A percentile compares a stretch with the other conserved stretches of the same genome.
phyloP scores from a whole-genome alignment of 2,888 invertebrate genomes.

The Melanotus villosus region DNA sequence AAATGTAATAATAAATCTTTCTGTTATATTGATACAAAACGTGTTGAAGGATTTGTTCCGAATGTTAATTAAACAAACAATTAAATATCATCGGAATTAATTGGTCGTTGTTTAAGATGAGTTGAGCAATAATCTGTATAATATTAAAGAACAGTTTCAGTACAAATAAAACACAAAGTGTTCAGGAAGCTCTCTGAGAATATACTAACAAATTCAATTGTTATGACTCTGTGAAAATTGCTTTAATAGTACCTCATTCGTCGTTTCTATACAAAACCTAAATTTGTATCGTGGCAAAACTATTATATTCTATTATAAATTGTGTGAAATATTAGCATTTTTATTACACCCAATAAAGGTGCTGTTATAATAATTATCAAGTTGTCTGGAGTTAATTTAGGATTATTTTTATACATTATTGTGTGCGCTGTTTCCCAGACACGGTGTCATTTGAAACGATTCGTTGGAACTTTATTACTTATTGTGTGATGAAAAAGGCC shows the following conservation, averaged over 20 bases:
- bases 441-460: slow-evolving; percentile 17
- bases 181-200: slow-evolving; percentile 28
- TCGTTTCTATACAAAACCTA: slow-evolving; percentile 28
- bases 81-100: slow-evolving; percentile 23
- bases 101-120: slow-evolving; percentile 33
- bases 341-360: slow-evolving; percentile 38
- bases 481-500: slow-evolving; percentile 13
- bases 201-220: slow-evolving; percentile 35
- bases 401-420: slow-evolving; percentile 29
- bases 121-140: background rate
- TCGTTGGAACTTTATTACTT: slow-evolving; percentile 21
- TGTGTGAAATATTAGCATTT: slow-evolving; percentile 42
- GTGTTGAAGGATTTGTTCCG: slow-evolving; percentile 9
- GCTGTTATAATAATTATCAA: slow-evolving; percentile 44
- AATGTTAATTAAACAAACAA: slow-evolving; percentile 13
- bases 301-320: slow-evolving; percentile 36
- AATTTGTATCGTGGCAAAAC: slow-evolving; percentile 33
- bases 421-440: slow-evolving; percentile 29
- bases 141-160: slow-evolving; percentile 24
- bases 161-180: slow-evolving; percentile 5
- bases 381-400: slow-evolving; percentile 36
- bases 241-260: slow-evolving; percentile 21
- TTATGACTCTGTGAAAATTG: slow-evolving; percentile 28
- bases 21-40: slow-evolving; percentile 4
- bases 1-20: no score